These are phyloP conservation scores for Sinocyclocheilus anophthalmus DNA, from an alignment of 2,113 vertebrate genomes.

Conservation along the genomic window DNA sequence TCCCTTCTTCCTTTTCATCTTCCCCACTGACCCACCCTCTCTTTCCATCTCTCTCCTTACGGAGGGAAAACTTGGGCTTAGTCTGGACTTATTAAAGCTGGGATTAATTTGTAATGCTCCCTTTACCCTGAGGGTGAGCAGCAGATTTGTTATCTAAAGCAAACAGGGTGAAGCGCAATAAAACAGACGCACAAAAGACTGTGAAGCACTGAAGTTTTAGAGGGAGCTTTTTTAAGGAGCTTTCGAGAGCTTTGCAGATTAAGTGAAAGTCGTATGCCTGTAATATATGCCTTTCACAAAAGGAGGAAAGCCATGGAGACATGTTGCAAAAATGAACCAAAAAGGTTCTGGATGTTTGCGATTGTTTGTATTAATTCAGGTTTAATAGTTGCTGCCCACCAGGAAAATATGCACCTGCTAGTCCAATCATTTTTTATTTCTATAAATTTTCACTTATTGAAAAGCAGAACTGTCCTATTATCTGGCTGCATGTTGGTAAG, in stretches of 20 bases:
- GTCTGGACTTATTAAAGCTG: slow-evolving; percentile 97
- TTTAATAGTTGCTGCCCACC: background rate
- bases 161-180: slow-evolving; percentile 76
- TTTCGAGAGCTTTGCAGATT: slow-evolving; percentile 56
- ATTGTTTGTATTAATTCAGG: background rate
- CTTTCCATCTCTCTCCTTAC: slow-evolving; percentile 40
- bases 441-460: background rate
- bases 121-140: slow-evolving; percentile 81
- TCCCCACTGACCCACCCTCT: slow-evolving; percentile 61
- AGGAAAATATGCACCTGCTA: background rate
- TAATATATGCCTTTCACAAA: slow-evolving; percentile 53
- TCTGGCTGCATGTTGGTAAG: background rate
- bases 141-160: slow-evolving; percentile 85
- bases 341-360: background rate
- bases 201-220: slow-evolving; percentile 47
- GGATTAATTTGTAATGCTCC: slow-evolving; percentile 98
- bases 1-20: slow-evolving; percentile 70
- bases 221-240: slow-evolving; percentile 61
- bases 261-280: slow-evolving; percentile 55
- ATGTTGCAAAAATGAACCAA: slow-evolving; percentile 13
- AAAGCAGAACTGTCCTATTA: background rate
- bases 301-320: slow-evolving; percentile 33
- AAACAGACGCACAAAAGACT: slow-evolving; percentile 61
- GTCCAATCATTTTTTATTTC: background rate
- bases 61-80: slow-evolving; percentile 83